Conservation (phyloP, 1,140 invertebrate species). For the Diplogasteroides magnus region DNA sequence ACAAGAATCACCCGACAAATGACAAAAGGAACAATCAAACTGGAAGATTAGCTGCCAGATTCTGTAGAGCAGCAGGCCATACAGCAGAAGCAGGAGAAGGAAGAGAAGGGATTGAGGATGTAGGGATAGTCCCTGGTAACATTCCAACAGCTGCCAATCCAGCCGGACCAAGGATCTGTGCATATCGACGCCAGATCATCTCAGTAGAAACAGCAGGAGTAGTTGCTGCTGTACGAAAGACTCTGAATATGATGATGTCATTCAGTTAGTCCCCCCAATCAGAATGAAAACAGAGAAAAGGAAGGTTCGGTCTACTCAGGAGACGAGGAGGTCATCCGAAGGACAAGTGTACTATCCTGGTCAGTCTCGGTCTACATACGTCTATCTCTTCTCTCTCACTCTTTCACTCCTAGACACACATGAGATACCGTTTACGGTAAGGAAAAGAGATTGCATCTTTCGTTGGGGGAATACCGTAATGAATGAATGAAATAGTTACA, state of each 20-base stretch:
- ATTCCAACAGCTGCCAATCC: slow-evolving; percentile 41
- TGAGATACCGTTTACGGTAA: no score
- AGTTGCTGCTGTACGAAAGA: not conserved
- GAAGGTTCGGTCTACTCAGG: no score
- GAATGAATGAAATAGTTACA: no score
- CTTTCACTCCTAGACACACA: no score
- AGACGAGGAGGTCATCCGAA: no score
- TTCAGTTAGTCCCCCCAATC: no score
- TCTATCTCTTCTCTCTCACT: no score
- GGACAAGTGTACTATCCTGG: no score
- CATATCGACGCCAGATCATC: slow-evolving; percentile 40
- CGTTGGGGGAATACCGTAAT: no score
- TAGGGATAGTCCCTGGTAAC: slow-evolving; percentile 11
- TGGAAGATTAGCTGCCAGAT: not conserved
- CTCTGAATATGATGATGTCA: not conserved
- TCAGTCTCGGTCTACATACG: no score
- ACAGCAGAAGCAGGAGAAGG: not conserved
- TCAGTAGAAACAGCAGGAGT: slow-evolving; percentile 31
- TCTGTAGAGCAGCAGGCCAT: not conserved
- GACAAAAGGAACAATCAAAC: not conserved
- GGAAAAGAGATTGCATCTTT: no score
- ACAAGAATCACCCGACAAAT: not conserved
- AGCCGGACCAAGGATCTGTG: slow-evolving; percentile 37
- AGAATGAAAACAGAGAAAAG: no score
- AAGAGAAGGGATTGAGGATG: not conserved